These are phyloP conservation scores for Hemibagrus guttatus DNA, from an alignment of 2,797 vertebrate species.

Conservation along the genomic window DNA sequence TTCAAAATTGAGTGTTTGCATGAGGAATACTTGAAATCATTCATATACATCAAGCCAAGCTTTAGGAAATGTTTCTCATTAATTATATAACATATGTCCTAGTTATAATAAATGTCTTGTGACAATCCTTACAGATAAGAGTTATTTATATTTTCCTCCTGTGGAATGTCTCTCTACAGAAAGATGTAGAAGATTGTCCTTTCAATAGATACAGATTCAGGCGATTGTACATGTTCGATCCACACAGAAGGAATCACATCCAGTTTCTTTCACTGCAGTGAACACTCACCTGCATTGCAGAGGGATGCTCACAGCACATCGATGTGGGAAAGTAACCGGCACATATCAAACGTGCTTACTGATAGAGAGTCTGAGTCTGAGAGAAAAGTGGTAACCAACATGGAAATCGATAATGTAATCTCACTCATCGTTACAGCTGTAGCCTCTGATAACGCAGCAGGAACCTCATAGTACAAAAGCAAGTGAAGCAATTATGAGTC, in stretches of 20 bases:
- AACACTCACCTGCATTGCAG: slow-evolving; percentile 29
- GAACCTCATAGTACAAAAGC: slow-evolving; percentile 63
- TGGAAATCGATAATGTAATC: slow-evolving; percentile 67
- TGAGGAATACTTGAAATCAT: neutral
- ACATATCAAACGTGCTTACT: slow-evolving; percentile 38
- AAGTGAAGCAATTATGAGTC: slow-evolving; percentile 74
- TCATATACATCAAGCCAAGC: neutral
- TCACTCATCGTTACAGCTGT: slow-evolving; percentile 65
- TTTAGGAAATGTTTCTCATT: neutral
- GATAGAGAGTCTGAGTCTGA: slow-evolving; percentile 23
- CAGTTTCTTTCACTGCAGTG: slow-evolving; percentile 23
- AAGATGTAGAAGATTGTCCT: neutral
- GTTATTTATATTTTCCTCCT: neutral
- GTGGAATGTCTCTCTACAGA: neutral
- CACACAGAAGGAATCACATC: slow-evolving; percentile 3
- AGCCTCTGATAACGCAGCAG: slow-evolving; percentile 66
- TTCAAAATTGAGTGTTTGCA: neutral
- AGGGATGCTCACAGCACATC: slow-evolving; percentile 6
- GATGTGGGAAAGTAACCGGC: slow-evolving; percentile 29
- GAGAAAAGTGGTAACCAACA: slow-evolving; percentile 45
- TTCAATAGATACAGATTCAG: slow-evolving; percentile 8
- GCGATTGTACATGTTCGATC: neutral
- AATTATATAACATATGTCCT: neutral
- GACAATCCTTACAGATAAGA: neutral
- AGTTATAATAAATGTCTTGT: neutral